Conservation (phyloP, 2,888 invertebrate species). For the Agonopterix arenella region DNA sequence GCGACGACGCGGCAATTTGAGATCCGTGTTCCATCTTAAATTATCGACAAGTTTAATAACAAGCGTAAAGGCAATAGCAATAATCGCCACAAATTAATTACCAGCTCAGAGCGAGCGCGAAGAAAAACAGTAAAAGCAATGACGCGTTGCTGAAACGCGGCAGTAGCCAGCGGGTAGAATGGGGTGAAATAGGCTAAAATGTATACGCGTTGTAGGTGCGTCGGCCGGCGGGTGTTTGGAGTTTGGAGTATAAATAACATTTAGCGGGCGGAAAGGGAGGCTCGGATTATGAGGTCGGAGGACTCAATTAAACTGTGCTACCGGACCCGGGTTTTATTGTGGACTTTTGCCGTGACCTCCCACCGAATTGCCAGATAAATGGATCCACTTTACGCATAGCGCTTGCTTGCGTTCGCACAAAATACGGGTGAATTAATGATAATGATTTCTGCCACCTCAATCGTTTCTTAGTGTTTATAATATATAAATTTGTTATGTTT, state of each 20-base stretch:
- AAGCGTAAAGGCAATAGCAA: constrained; percentile 61
- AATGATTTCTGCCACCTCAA: not conserved
- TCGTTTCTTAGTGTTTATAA: too few relatives aligned
- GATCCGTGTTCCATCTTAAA: constrained; percentile 67
- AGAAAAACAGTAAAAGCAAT: constrained; percentile 59
- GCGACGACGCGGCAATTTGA: constrained; percentile 64
- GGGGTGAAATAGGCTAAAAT: constrained; percentile 54
- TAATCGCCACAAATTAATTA: constrained; percentile 69
- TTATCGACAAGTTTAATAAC: constrained; percentile 73
- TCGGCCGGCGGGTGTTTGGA: constrained; percentile 33
- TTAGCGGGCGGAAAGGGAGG: constrained; percentile 62
- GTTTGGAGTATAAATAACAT: constrained; percentile 72
- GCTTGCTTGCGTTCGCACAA: constrained; percentile 42
- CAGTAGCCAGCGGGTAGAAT: constrained; percentile 21
- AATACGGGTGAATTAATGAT: constrained; percentile 43
- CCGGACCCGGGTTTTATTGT: constrained; percentile 70
- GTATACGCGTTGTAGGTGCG: constrained; percentile 35
- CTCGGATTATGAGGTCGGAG: constrained; percentile 72
- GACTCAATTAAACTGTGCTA: constrained; percentile 74
- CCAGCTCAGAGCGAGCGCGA: constrained; percentile 46
- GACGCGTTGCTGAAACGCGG: constrained; percentile 37
- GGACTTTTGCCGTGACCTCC: constrained; percentile 69
- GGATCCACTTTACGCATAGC: constrained; percentile 55
- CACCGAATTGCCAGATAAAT: constrained; percentile 68
- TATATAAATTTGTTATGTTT: not conserved